These are phyloP conservation scores for Brienomyrus brachyistius DNA, from an alignment of 2,113 vertebrate genomes.

Conservation along the genomic window DNA sequence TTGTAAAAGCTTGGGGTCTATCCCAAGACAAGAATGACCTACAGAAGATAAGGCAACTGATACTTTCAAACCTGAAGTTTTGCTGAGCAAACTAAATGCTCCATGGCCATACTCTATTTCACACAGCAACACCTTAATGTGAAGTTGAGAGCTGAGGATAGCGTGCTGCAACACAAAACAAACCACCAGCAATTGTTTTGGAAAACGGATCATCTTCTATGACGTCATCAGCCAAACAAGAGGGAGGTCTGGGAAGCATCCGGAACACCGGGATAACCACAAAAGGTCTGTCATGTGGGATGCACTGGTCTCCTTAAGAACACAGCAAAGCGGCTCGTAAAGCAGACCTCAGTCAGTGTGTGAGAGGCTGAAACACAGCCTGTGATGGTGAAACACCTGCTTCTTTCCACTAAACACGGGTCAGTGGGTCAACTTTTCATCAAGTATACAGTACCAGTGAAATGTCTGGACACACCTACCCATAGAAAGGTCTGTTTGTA, in stretches of 20 bases:
- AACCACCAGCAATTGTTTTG: constrained; percentile 5
- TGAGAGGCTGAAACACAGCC: not conserved
- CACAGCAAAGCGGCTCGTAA: not conserved
- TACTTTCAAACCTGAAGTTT: not conserved
- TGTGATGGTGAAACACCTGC: not conserved
- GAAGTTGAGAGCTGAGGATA: not conserved
- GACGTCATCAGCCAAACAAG: not conserved
- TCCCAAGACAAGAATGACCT: not conserved
- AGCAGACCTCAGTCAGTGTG: not conserved
- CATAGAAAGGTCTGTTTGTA: not conserved
- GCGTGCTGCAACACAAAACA: not conserved
- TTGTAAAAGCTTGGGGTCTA: not conserved
- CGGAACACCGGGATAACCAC: not conserved
- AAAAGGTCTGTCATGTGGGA: not conserved
- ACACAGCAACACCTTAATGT: not conserved
- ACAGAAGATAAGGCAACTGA: not conserved
- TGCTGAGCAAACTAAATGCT: not conserved
- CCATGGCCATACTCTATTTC: not conserved
- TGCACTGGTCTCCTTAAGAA: not conserved
- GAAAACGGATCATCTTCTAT: not conserved
- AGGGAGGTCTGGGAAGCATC: not conserved
- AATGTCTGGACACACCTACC: not conserved
- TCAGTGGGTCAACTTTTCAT: not conserved
- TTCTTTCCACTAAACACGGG: not conserved
- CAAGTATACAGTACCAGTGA: not conserved